These are phyloP conservation scores for Sebastes steindachneri DNA, from an alignment of 2,797 vertebrate genomes.

Conservation along the genomic window DNA sequence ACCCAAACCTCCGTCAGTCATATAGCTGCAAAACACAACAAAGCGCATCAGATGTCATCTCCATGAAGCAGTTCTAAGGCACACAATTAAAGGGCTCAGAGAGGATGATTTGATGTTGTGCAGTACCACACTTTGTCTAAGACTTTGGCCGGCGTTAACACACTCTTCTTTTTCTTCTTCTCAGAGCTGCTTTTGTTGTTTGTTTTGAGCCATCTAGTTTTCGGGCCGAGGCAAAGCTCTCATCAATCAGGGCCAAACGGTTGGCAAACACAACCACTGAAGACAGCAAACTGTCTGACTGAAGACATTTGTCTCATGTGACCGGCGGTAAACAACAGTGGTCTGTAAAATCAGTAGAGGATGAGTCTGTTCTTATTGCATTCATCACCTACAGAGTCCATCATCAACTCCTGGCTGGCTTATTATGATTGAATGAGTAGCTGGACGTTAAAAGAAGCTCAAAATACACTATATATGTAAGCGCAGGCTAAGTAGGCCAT, in stretches of 20 bases:
- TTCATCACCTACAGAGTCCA: constrained; percentile 7
- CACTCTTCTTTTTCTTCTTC: background rate
- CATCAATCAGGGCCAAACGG: constrained; percentile 44
- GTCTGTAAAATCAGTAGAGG: constrained; percentile 22
- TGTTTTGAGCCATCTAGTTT: constrained; percentile 21
- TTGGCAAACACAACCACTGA: constrained; percentile 3
- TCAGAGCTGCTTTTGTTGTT: constrained; percentile 24
- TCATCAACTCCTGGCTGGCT: background rate
- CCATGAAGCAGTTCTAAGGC: background rate
- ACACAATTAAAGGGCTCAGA: background rate
- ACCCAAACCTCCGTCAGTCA: constrained; percentile 95
- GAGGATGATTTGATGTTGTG: background rate
- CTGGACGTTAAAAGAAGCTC: constrained; percentile 13
- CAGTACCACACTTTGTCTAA: background rate
- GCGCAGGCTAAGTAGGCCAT: constrained; percentile 12
- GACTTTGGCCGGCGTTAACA: background rate
- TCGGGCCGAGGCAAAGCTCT: constrained; percentile 23
- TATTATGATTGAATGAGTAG: constrained; percentile 11
- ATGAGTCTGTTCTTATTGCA: constrained; percentile 10
- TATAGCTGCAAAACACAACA: constrained; percentile 85
- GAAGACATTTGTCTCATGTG: constrained; percentile 38
- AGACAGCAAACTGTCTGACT: constrained; percentile 16
- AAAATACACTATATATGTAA: constrained; percentile 26
- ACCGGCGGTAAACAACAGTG: constrained; percentile 8
- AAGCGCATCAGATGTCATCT: background rate